A percentile compares a stretch with the other conserved stretches of the same genome.
Conservation (phyloP, 2,888 invertebrate species). For the Lydus trimaculatus region DNA sequence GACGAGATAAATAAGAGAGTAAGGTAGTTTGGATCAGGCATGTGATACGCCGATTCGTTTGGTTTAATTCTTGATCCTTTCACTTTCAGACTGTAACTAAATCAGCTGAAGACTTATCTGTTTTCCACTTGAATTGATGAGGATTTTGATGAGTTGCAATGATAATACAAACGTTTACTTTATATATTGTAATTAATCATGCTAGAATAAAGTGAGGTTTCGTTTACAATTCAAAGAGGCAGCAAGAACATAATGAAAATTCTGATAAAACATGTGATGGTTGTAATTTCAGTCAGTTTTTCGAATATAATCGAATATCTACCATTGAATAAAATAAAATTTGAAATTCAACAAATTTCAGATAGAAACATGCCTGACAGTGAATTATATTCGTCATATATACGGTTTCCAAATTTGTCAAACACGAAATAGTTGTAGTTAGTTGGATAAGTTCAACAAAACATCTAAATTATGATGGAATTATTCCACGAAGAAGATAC, state of each 20-base stretch:
- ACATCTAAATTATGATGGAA: neutral
- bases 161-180: neutral
- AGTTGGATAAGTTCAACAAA: neutral
- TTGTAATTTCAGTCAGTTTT: too few species aligned
- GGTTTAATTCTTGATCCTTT: neutral
- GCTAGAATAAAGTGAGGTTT: neutral
- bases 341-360: too few species aligned
- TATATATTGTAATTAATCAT: neutral
- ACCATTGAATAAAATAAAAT: too few species aligned
- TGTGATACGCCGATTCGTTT: neutral
- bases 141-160: neutral
- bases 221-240: too few species aligned
- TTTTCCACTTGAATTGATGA: neutral
- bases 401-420: too few species aligned
- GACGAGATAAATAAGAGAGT: neutral
- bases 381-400: too few species aligned
- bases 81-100: neutral
- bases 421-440: neutral
- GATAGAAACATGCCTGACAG: too few species aligned
- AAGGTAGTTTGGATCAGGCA: neutral
- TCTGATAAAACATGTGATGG: too few species aligned
- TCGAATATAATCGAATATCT: too few species aligned
- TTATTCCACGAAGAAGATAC: neutral
- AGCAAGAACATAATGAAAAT: too few species aligned
- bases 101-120: neutral